phyloP scores from a whole-genome alignment of 2,113 vertebrate species.

The Colinus virginianus region DNA sequence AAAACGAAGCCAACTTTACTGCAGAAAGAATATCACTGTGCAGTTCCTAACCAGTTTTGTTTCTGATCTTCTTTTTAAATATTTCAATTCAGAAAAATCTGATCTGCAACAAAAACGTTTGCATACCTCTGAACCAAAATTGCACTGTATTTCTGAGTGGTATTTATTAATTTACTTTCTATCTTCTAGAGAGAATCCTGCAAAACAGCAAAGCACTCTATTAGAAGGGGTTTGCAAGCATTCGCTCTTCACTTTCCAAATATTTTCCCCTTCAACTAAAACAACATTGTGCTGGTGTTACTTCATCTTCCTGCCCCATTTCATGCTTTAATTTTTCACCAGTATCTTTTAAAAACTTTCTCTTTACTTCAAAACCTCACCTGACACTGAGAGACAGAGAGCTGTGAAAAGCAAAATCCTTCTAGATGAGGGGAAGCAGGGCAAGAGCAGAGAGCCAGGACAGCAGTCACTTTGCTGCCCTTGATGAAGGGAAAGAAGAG shows the following conservation, averaged over 20 bases:
- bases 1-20: background rate
- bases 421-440: rapidly evolving
- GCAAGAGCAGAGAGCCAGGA: background rate
- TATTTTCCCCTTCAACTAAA: background rate
- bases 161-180: background rate
- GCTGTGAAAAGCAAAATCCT: background rate
- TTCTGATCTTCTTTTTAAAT: background rate
- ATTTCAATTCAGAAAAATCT: background rate
- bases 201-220: background rate
- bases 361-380: background rate
- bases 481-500: background rate
- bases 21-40: background rate
- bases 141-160: background rate
- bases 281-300: background rate
- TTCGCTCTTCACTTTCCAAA: background rate
- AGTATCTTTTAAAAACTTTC: background rate
- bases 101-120: background rate
- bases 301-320: background rate
- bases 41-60: background rate
- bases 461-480: background rate
- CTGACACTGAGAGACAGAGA: constrained; percentile 5
- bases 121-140: background rate
- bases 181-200: background rate
- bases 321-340: background rate
- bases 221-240: background rate